Percentiles rank a stretch among this genome's conserved stretches.
Conservation (phyloP, 92 coral and sea anemone species). For the Epizoanthus fatuus region DNA sequence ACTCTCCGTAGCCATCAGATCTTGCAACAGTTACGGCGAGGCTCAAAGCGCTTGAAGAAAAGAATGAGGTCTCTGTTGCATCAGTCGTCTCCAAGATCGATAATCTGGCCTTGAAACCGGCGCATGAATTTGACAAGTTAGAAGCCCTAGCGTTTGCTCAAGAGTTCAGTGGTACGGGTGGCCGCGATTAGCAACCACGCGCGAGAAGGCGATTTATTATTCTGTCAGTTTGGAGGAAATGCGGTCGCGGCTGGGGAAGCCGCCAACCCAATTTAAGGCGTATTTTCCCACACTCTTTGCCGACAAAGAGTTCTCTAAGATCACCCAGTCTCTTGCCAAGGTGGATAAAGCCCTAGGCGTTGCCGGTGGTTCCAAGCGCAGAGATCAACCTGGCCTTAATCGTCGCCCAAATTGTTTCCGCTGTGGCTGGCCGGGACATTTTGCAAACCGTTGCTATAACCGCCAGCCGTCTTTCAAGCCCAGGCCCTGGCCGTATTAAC, state of each 20-base stretch:
- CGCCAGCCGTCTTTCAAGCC: no score
- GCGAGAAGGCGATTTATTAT: no score
- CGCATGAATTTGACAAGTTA: slow-evolving; percentile 17
- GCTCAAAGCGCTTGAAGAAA: slow-evolving; percentile 1
- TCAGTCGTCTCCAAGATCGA: not conserved
- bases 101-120: not conserved
- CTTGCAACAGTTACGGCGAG: not conserved
- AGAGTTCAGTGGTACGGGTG: slow-evolving; percentile 10
- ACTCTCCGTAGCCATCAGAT: not conserved
- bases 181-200: not conserved
- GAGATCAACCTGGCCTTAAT: not conserved
- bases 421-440: slow-evolving; percentile 32
- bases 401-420: not conserved
- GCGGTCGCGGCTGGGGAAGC: slow-evolving; percentile 8
- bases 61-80: not conserved
- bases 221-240: slow-evolving; percentile 17
- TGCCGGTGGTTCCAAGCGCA: not conserved
- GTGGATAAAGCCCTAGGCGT: slow-evolving; percentile 10
- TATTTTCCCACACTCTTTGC: slow-evolving; percentile 35
- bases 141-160: slow-evolving; percentile 23
- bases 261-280: not conserved
- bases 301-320: slow-evolving; percentile 14
- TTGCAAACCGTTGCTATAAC: not conserved
- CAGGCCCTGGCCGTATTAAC: no score
- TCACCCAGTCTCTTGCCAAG: slow-evolving; percentile 10